phyloP scores from a whole-genome alignment of 2,888 invertebrate genomes.

The Tipula unca region DNA sequence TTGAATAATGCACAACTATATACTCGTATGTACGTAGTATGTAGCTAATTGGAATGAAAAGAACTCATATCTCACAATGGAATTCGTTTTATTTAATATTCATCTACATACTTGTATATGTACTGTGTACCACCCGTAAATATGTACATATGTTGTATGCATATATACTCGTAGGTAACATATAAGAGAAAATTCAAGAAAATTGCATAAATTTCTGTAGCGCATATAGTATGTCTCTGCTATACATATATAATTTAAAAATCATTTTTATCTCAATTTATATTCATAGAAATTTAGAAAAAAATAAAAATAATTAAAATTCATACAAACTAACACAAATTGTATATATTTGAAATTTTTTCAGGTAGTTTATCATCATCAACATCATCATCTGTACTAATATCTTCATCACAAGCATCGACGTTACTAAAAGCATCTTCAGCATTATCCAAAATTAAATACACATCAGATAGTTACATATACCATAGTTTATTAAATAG shows the following conservation, averaged over 20 bases:
- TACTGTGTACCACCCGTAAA: too few relatives aligned
- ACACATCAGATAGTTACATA: conserved; percentile 2
- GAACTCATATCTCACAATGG: not conserved
- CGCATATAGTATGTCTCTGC: not conserved
- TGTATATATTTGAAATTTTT: not conserved
- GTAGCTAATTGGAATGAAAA: not conserved
- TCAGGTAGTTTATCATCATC: not conserved
- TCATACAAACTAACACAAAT: not conserved
- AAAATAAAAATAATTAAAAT: not conserved
- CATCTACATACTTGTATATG: not conserved
- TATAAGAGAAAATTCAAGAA: not conserved
- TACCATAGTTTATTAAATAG: not conserved
- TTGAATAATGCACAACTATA: not conserved
- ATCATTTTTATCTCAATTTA: not conserved
- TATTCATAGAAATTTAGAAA: not conserved
- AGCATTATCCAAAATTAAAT: not conserved
- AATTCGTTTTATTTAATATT: not conserved
- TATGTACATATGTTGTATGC: too few relatives aligned
- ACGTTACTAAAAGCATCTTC: not conserved
- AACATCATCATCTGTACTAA: not conserved
- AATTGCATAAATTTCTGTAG: not conserved
- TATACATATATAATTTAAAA: not conserved
- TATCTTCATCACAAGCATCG: not conserved
- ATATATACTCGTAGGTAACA: too few relatives aligned
- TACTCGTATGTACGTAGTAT: not conserved